phyloP scores from a whole-genome alignment of 2,888 invertebrate genomes.

The Deilephila elpenor region DNA sequence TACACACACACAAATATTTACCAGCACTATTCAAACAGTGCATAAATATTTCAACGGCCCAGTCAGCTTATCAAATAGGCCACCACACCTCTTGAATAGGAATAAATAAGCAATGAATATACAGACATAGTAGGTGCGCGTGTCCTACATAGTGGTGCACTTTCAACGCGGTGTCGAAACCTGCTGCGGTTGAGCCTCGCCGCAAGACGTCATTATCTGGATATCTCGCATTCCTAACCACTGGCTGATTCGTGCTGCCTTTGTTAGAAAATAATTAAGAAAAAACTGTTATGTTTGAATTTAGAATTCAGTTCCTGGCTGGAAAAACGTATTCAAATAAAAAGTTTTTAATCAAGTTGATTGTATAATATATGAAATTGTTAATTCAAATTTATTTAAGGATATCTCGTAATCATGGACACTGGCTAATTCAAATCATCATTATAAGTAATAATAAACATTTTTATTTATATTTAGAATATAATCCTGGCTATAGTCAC shows the following conservation, averaged over 20 bases:
- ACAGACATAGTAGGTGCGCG: slow-evolving; percentile 13
- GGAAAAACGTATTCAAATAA: too few species aligned
- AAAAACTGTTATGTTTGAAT: not conserved
- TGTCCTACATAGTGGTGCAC: slow-evolving; percentile 55
- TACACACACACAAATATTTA: not conserved
- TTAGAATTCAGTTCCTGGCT: not conserved
- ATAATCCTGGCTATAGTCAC: too few species aligned
- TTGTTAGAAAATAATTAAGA: slow-evolving; percentile 1
- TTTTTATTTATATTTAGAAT: too few species aligned
- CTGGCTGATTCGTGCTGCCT: not conserved
- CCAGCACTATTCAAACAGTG: not conserved
- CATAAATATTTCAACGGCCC: slow-evolving; percentile 14
- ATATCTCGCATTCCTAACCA: slow-evolving; percentile 30
- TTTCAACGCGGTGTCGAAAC: slow-evolving; percentile 62
- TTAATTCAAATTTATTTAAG: too few species aligned
- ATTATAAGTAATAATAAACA: too few species aligned
- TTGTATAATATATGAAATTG: too few species aligned
- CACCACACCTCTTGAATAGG: slow-evolving; percentile 22
- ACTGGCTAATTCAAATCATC: too few species aligned
- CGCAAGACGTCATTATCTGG: slow-evolving; percentile 44
- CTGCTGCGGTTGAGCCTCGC: slow-evolving; percentile 49
- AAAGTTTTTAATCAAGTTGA: too few species aligned
- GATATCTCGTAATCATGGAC: too few species aligned
- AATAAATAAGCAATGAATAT: slow-evolving; percentile 22
- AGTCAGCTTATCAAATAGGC: slow-evolving; percentile 24